A percentile compares a stretch with the other conserved stretches of the same genome.
phyloP scores from a whole-genome alignment of 1,140 invertebrate species.

The Anagrus nilaparvatae region DNA sequence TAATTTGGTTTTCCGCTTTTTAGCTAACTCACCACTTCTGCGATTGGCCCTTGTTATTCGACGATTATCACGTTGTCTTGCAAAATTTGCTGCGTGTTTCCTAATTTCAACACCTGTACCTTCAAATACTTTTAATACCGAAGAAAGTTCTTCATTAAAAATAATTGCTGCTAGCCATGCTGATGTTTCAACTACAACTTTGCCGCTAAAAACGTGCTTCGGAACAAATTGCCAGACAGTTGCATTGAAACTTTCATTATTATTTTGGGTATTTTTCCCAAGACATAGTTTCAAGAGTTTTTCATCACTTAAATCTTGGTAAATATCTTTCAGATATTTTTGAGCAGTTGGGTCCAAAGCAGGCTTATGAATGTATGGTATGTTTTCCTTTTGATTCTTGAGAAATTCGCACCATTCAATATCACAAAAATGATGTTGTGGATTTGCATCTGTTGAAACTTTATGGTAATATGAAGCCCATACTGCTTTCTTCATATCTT shows the following conservation, averaged over 20 bases:
- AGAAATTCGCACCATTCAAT: slow-evolving; percentile 11
- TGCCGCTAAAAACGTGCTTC: slow-evolving; percentile 9
- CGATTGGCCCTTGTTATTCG: too few species aligned
- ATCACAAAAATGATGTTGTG: slow-evolving; percentile 17
- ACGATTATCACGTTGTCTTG: too few species aligned
- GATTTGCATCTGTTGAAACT: slow-evolving; percentile 20
- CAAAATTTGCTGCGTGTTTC: too few species aligned
- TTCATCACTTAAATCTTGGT: slow-evolving; percentile 8
- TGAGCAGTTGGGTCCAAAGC: slow-evolving; percentile 6
- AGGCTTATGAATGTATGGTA: slow-evolving; percentile 4
- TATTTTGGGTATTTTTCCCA: slow-evolving; percentile 9
- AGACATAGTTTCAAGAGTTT: slow-evolving; percentile 13
- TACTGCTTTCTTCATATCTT: slow-evolving; percentile 20
- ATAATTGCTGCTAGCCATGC: slow-evolving; percentile 4
- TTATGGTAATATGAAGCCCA: slow-evolving; percentile 21
- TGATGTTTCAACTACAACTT: slow-evolving; percentile 2
- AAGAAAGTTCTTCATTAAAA: slow-evolving; percentile 15
- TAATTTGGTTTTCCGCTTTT: too few species aligned
- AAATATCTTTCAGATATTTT: slow-evolving; percentile 14
- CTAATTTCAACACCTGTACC: too few species aligned
- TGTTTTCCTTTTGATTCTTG: slow-evolving; percentile 4
- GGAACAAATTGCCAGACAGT: slow-evolving; percentile 11
- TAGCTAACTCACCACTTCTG: too few species aligned
- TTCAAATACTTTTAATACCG: too few species aligned
- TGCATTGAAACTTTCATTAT: slow-evolving; percentile 12